Percentiles rank a stretch among this genome's conserved stretches.
phyloP scores from a whole-genome alignment of 1,140 invertebrate genomes.

The Coenobita brevimanus region DNA sequence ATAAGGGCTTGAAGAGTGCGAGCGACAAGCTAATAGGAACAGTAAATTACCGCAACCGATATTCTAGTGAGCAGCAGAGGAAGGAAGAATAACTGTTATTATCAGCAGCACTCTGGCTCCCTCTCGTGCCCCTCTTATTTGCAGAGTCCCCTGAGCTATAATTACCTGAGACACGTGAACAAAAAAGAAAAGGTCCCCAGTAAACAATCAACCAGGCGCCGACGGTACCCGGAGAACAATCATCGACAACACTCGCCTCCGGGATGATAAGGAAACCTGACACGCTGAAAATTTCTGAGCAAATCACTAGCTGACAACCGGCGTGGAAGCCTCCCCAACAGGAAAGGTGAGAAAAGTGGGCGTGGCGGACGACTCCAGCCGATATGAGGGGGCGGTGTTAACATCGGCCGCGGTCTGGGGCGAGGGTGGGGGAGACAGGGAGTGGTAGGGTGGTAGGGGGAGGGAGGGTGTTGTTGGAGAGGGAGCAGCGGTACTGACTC shows the following conservation, averaged over 20 bases:
- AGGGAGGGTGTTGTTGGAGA: not conserved
- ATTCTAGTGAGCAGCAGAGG: too few relatives aligned
- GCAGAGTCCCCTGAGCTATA: too few relatives aligned
- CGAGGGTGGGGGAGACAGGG: conserved; percentile 12
- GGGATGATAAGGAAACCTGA: conserved; percentile 33
- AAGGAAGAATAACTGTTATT: too few relatives aligned
- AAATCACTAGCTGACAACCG: conserved; percentile 43
- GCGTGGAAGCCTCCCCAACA: conserved; percentile 19
- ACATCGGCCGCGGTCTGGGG: conserved; percentile 45
- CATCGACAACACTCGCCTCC: conserved; percentile 5
- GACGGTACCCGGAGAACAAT: too few relatives aligned
- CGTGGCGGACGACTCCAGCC: conserved; percentile 40
- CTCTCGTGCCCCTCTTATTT: too few relatives aligned
- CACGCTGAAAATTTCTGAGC: conserved; percentile 6
- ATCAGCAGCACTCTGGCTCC: too few relatives aligned
- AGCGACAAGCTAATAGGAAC: too few relatives aligned
- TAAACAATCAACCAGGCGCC: not conserved
- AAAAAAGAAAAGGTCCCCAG: too few relatives aligned
- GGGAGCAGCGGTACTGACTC: conserved; percentile 8
- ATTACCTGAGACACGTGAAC: too few relatives aligned
- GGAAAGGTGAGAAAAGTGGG: conserved; percentile 62
- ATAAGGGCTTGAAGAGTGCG: too few relatives aligned
- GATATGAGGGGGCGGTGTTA: conserved; percentile 55
- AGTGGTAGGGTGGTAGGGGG: not conserved
- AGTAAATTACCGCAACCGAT: too few relatives aligned